Base-by-base conservation (phyloP, 2,888 invertebrate species). In the Cacoxenus indagator region DNA sequence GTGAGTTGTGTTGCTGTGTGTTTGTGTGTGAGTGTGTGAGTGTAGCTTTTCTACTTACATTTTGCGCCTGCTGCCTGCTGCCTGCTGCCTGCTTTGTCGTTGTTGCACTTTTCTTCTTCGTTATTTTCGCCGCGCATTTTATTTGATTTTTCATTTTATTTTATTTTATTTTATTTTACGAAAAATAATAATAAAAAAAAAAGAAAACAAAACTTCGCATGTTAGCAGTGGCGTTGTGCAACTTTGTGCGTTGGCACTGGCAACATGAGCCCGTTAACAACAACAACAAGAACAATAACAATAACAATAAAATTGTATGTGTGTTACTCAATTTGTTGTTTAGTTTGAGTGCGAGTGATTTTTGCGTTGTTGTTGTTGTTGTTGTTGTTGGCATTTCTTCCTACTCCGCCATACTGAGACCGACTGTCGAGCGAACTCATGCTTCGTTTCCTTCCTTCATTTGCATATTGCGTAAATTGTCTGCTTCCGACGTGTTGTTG, bases 401-500 rank as follows among this genome's bases (percentile, higher is more conserved):
- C n/a, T 48, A 48, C 48, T 37, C 37, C 8, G 14, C 37, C 14
- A 14, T 37, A 37, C 37, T 8, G 14, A 11, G 37, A n/a, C n/a
- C n/a, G n/a, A n/a, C 5, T 37, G 2, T 37, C 5, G 37, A 37
- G 14, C 9, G 37, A 37, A 37, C 9, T 5, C 37, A 14, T 37
- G 9, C 8, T 27, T 55, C 24, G 24, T 22, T 22, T 14, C 24
- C 14, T 4, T 55, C 14, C 14, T n/a, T 27, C 14, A 22, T 66
- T 55, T 57, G 73, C 82, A 77, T 74, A 76, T 81, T 83, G 76
- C 74, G 76, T 78, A 77, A 83, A 82, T 80, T 78, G 82, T 76
- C 82, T 78, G 76, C 73, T 78, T 82, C 82, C 82, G 71, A 69
- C 72, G 68, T 67, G 51, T 65, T 67, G 17, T 37, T 37, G 2